Evolutionary conservation across 2,113 vertebrate species (phyloP).

Genomic region (Campylorhamphus procurvoides): DNA sequence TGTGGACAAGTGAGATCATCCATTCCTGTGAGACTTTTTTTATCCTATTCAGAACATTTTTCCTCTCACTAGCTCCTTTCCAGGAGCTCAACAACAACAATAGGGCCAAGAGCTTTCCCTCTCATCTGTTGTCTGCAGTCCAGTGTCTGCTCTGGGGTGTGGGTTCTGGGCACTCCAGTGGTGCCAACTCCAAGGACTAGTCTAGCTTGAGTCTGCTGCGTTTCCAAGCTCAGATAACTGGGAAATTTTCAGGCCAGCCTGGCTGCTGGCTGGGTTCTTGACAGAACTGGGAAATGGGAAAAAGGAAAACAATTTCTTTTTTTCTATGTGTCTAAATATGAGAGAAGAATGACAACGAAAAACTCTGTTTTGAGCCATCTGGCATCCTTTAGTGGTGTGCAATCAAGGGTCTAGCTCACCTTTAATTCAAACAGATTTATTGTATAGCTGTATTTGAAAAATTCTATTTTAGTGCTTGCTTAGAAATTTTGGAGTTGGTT

Average conservation of each 20-base stretch:
- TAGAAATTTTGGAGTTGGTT: neutral
- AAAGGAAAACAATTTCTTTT: neutral
- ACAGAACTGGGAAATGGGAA: neutral
- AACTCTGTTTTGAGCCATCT: neutral
- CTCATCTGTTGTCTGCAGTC: conserved; percentile 4
- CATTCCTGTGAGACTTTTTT: conserved; percentile 41
- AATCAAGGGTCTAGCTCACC: neutral
- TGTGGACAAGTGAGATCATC: conserved; percentile 65
- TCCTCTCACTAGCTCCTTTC: conserved; percentile 3
- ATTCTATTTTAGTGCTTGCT: neutral
- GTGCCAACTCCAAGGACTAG: neutral
- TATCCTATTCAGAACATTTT: conserved; percentile 27
- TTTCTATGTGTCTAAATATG: neutral
- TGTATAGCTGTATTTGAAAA: neutral
- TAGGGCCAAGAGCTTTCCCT: conserved; percentile 15
- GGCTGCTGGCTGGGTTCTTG: neutral
- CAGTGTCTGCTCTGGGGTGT: neutral
- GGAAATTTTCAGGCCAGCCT: neutral
- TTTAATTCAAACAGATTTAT: neutral
- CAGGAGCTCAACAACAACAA: conserved; percentile 34
- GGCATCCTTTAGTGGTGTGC: neutral
- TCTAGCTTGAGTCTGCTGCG: neutral
- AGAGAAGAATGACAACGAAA: neutral
- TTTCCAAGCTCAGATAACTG: neutral
- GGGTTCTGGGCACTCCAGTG: neutral